These are phyloP conservation scores for Rosalia funebris DNA, from an alignment of 2,888 invertebrate genomes.

Conservation along the genomic window DNA sequence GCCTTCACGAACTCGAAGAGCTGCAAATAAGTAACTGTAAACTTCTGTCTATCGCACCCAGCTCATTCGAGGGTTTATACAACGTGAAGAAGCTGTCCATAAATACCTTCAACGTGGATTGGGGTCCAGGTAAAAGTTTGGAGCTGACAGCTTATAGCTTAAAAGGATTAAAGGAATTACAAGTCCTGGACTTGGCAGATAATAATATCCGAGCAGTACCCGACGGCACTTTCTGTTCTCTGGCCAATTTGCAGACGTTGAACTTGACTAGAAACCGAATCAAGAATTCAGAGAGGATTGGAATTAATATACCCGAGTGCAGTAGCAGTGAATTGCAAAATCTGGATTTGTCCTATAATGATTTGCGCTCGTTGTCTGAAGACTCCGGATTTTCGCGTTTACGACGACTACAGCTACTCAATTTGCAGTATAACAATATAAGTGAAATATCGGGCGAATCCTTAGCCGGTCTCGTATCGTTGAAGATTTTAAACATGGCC, in stretches of 20 bases:
- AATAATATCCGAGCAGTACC: slow-evolving; percentile 86
- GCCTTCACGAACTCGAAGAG: slow-evolving; percentile 79
- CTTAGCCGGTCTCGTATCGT: slow-evolving; percentile 79
- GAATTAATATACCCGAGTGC: slow-evolving; percentile 72
- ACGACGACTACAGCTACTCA: slow-evolving; percentile 81
- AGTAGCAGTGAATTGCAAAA: slow-evolving; percentile 77
- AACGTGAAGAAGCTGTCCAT: slow-evolving; percentile 82
- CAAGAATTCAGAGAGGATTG: slow-evolving; percentile 79
- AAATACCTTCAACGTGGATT: slow-evolving; percentile 82
- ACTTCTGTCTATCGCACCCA: slow-evolving; percentile 77
- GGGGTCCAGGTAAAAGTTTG: slow-evolving; percentile 79
- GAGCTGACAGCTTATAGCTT: slow-evolving; percentile 79
- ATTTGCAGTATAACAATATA: slow-evolving; percentile 85
- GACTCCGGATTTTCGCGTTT: slow-evolving; percentile 78
- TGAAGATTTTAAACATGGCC: slow-evolving; percentile 86
- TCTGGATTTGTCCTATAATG: slow-evolving; percentile 84
- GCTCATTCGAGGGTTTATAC: slow-evolving; percentile 82
- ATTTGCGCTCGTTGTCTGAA: slow-evolving; percentile 77
- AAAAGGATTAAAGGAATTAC: slow-evolving; percentile 81
- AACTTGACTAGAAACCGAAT: slow-evolving; percentile 89
- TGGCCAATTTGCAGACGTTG: slow-evolving; percentile 81
- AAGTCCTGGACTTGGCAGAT: slow-evolving; percentile 81
- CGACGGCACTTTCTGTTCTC: slow-evolving; percentile 80
- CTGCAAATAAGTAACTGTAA: slow-evolving; percentile 83
- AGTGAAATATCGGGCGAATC: slow-evolving; percentile 82